Evolutionary conservation across 1,140 invertebrate species (phyloP).

Genomic region (Maniola jurtina): DNA sequence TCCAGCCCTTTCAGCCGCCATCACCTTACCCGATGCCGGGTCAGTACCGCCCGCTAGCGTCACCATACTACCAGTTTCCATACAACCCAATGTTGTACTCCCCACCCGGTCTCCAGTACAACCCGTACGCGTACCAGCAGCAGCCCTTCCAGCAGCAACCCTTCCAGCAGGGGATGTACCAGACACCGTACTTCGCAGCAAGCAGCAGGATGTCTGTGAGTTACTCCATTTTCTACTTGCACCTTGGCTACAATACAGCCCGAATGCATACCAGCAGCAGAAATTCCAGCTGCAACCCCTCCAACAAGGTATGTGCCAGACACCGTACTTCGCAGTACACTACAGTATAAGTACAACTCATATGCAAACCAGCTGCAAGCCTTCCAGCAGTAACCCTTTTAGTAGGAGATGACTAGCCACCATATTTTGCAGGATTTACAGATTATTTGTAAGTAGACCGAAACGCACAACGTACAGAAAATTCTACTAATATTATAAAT

Average conservation of each 20-base stretch:
- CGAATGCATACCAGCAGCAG: not conserved
- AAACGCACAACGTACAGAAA: no score
- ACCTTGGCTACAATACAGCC: not conserved
- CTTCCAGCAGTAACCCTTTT: no score
- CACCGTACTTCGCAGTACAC: not conserved
- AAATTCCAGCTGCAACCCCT: no score
- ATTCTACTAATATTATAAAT: no score
- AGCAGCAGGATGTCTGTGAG: slow-evolving; percentile 70
- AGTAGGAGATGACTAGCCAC: no score
- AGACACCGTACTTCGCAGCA: slow-evolving; percentile 55
- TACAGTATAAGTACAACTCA: no score
- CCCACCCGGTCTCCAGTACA: slow-evolving; percentile 47
- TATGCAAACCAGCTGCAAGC: no score
- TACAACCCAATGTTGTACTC: slow-evolving; percentile 52
- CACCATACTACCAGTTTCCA: slow-evolving; percentile 62
- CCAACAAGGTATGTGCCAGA: not conserved
- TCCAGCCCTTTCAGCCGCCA: slow-evolving; percentile 43
- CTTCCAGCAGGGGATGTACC: slow-evolving; percentile 58
- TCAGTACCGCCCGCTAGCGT: slow-evolving; percentile 57
- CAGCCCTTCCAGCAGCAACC: slow-evolving; percentile 44
- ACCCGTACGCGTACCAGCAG: slow-evolving; percentile 52
- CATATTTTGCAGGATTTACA: no score
- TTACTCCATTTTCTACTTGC: not conserved
- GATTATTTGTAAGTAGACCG: no score
- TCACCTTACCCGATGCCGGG: slow-evolving; percentile 53